phyloP scores from a whole-genome alignment of 2,888 invertebrate genomes.

The Lapara coniferarum region DNA sequence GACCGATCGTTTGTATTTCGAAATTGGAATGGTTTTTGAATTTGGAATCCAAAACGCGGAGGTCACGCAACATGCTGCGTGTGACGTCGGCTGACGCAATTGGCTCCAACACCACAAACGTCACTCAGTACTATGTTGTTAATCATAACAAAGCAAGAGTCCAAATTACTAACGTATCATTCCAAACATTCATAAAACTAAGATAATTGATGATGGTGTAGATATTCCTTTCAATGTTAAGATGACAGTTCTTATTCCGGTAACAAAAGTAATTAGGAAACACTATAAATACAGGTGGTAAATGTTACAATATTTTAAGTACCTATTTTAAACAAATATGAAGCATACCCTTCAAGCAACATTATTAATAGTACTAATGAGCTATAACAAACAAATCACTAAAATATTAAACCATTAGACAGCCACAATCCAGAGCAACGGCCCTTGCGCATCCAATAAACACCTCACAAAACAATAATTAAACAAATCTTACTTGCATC shows the following conservation, averaged over 20 bases:
- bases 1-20: conserved; percentile 13
- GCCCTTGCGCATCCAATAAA: background rate
- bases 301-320: background rate
- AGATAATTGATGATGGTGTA: background rate
- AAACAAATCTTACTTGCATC: conserved; percentile 13
- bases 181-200: background rate
- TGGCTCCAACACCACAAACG: background rate
- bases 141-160: background rate
- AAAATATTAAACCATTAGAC: background rate
- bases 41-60: background rate
- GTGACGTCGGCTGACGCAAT: background rate
- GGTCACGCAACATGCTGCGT: background rate
- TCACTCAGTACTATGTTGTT: background rate
- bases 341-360: no score
- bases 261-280: background rate
- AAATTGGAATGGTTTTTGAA: conserved; percentile 17
- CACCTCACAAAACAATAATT: conserved; percentile 14
- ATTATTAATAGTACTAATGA: background rate
- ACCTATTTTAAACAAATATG: no score
- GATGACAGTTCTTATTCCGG: background rate
- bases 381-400: background rate
- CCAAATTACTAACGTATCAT: background rate
- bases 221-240: background rate
- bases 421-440: background rate
- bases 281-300: background rate